Evolutionary conservation across 2,888 invertebrate genomes (phyloP).

Genomic region (Monoplex corrugatus): DNA sequence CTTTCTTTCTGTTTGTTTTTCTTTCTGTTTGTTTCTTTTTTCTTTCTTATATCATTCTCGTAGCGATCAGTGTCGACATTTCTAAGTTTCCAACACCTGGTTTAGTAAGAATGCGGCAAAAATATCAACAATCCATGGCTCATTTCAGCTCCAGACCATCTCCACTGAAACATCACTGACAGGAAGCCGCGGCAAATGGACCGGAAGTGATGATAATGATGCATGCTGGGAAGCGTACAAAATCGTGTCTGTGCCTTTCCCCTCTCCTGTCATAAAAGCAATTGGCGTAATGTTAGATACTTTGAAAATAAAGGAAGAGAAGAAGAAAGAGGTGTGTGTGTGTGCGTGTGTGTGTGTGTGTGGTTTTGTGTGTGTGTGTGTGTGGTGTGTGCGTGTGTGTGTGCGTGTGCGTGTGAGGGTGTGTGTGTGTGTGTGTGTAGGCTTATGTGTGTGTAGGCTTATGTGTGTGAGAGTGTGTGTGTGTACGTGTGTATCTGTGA

Average conservation of each 20-base stretch:
- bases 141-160: background rate
- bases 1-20: background rate
- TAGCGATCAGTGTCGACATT: background rate
- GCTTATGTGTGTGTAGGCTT: too few relatives aligned
- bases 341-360: too few relatives aligned
- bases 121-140: background rate
- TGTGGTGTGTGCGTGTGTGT: too few relatives aligned
- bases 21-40: background rate
- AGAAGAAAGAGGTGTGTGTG: too few relatives aligned
- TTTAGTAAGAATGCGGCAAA: background rate
- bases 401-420: too few relatives aligned
- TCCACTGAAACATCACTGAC: background rate
- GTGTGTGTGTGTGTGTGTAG: background rate
- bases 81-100: background rate
- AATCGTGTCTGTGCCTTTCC: background rate
- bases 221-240: background rate
- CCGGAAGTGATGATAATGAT: conserved; percentile 16
- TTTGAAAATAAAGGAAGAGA: too few relatives aligned
- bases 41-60: background rate
- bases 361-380: too few relatives aligned
- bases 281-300: too few relatives aligned
- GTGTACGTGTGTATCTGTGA: background rate
- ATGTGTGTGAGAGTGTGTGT: too few relatives aligned
- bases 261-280: background rate
- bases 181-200: background rate